A percentile compares a stretch with the other conserved stretches of the same genome.
Evolutionary conservation across 2,113 vertebrate species (phyloP).

Genomic region (Bos taurus): ARS-UCD2.0 NC_037342.1:70392001-70392500

Average conservation of each 20-base stretch:
- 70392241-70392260: not conserved
- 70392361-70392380: not conserved
- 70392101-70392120: not conserved
- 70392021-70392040: not conserved
- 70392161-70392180: not conserved
- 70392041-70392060: not conserved
- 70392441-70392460: not conserved
- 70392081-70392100: not conserved
- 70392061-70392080: not conserved
- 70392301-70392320: not conserved
- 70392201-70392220: not conserved
- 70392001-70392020: not conserved
- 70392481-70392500: not conserved
- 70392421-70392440: not conserved
- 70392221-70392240: not conserved
- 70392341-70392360: not conserved
- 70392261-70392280: not conserved
- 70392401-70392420: not conserved
- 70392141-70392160: not conserved
- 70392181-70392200: not conserved
- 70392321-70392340: not conserved
- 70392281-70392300: not conserved
- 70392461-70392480: not conserved
- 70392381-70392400: not conserved
- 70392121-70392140: not conserved